Evolutionary conservation across 2,113 vertebrate genomes (phyloP), one percentile per base, ranked within the genome.

Genomic region (Macquaria ambigua): DNA sequence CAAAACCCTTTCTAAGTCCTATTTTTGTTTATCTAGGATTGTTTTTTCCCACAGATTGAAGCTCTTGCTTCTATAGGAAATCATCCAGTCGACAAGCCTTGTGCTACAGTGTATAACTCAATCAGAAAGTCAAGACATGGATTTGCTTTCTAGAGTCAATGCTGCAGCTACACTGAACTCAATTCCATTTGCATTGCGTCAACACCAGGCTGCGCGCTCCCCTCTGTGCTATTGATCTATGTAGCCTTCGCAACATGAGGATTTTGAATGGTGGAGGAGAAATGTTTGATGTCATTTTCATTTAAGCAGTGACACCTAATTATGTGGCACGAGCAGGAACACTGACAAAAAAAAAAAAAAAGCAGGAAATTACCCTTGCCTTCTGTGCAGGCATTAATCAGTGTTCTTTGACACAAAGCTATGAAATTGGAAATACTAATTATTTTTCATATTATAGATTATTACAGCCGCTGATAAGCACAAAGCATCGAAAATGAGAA

Each of bases 61-160:
- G 53, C 31, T 39, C 21, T 34, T 62, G 66, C 67, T 62, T 79
- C 59, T 64, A 70, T 68, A 56, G 85, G 86, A 91, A 87, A 84
- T 85, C 39, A 85, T 81, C 70, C 62, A 55, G 73, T 78, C 21
- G 23, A 85, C 71, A 28, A 72, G 73, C 37, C 14, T 5, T 31
- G 8, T 41, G 77, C 75, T 58, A 67, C 76, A 66, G 69, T 39
- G 59, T 75, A 3, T 84, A 79, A 81, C 85, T 81, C 66, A 72
- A 82, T 88, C 70, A 85, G 50, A 81, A 48, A 89, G 82, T 77
- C 75, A 70, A 80, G 74, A 83, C 79, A 86, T 86, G 79, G 70
- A 83, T 91, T 87, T 90, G 74, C 56, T 59, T 87, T 34, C 46
- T 20, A 4, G n/a, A 87, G 84, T 91, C 87, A 55, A 86, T 89